Evolutionary conservation across 2,113 vertebrate species (phyloP).

Genomic region (Probosciger aterrimus): DNA sequence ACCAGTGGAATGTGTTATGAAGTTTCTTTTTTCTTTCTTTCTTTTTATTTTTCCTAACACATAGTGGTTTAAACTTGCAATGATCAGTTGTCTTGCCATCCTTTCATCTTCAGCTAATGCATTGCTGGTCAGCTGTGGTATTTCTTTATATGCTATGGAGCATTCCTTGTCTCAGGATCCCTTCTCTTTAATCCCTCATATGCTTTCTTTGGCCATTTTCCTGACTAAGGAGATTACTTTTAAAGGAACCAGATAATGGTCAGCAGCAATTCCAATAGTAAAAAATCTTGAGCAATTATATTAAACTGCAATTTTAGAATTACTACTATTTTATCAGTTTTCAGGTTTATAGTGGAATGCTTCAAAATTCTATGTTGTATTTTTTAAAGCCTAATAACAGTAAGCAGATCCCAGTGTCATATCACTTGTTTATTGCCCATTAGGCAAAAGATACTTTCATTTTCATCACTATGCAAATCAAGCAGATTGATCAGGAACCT

Average conservation of each 20-base stretch:
- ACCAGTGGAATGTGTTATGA: constrained; percentile 76
- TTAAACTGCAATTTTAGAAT: neutral
- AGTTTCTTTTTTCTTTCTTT: neutral
- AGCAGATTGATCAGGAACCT: neutral
- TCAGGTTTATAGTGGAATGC: neutral
- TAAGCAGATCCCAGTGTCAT: neutral
- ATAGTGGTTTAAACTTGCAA: constrained; percentile 75
- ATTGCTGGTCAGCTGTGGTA: constrained; percentile 72
- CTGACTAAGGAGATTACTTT: constrained; percentile 74
- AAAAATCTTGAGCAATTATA: neutral
- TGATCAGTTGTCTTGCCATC: constrained; percentile 57
- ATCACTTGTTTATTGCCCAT: neutral
- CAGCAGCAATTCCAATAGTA: neutral
- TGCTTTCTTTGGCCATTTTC: constrained; percentile 59
- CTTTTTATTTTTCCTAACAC: neutral
- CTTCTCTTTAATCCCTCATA: neutral
- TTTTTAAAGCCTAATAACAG: neutral
- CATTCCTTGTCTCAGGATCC: constrained; percentile 39
- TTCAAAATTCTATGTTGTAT: neutral
- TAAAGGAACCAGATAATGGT: constrained; percentile 76
- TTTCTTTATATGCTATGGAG: constrained; percentile 62
- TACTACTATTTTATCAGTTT: neutral
- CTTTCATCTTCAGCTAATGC: constrained; percentile 68
- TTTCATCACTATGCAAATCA: neutral
- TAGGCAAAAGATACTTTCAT: neutral